These are phyloP conservation scores for Brienomyrus longianalis DNA, from an alignment of 2,113 vertebrate genomes.

Conservation along the genomic window DNA sequence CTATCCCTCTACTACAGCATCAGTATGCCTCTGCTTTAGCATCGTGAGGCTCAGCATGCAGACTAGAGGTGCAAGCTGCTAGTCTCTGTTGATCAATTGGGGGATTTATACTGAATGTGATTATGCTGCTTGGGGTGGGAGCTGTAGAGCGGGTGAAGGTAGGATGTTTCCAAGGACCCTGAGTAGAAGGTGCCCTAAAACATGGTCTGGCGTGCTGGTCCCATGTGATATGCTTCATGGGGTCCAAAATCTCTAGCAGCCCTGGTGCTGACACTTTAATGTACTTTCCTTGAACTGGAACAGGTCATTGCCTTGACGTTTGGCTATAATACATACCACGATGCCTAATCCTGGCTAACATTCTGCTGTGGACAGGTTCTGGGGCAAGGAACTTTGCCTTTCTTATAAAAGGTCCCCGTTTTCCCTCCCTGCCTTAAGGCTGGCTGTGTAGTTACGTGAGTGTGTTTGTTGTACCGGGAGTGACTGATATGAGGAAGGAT, in stretches of 20 bases:
- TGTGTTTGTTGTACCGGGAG: not conserved
- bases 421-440: not conserved
- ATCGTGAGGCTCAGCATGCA: not conserved
- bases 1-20: constrained; percentile 89
- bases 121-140: not conserved
- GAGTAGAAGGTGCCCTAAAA: not conserved
- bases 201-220: not conserved
- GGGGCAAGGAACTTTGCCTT: constrained; percentile 30
- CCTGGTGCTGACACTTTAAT: not conserved
- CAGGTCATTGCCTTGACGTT: constrained; percentile 41
- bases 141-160: not conserved
- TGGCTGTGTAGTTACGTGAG: not conserved
- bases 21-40: not conserved
- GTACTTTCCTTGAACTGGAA: constrained; percentile 37
- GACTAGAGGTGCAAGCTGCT: not conserved
- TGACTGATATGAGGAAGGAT: not conserved
- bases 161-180: not conserved
- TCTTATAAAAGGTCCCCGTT: not conserved
- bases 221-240: not conserved
- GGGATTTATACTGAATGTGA: not conserved
- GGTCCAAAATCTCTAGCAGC: not conserved
- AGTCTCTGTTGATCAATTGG: not conserved
- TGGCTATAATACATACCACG: constrained; percentile 61
- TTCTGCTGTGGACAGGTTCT: constrained; percentile 35
- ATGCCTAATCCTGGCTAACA: constrained; percentile 46